A percentile compares a stretch with the other conserved stretches of the same genome.
Evolutionary conservation across 2,113 vertebrate genomes (phyloP).

Genomic region (Zosterops japonicus): DNA sequence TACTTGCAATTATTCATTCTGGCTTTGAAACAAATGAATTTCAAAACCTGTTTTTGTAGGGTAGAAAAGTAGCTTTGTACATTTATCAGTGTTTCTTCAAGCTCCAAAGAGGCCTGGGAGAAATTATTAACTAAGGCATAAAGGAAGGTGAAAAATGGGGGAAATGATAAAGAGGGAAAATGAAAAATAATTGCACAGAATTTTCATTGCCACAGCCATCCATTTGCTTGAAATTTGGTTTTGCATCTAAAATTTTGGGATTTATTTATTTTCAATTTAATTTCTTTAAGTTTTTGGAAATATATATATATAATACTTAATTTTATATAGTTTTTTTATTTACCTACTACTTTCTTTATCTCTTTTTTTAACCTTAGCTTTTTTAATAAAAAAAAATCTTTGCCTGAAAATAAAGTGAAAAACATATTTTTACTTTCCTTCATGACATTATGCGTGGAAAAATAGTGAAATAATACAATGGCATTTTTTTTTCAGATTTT

Average conservation of each 20-base stretch:
- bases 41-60: background rate
- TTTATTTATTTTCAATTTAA: background rate
- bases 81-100: conserved; percentile 8
- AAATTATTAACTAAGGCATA: background rate
- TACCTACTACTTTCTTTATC: background rate
- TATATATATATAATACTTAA: background rate
- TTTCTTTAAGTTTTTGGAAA: background rate
- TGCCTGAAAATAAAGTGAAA: background rate
- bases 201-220: background rate
- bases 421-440: background rate
- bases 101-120: background rate
- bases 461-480: background rate
- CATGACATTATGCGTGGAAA: background rate
- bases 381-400: background rate
- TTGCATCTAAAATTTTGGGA: background rate
- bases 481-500: background rate
- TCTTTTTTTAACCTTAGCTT: background rate
- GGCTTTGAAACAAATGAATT: background rate
- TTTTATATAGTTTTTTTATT: background rate
- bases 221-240: background rate
- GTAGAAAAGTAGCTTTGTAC: background rate
- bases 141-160: background rate
- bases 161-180: background rate
- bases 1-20: background rate
- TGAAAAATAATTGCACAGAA: background rate